phyloP scores from a whole-genome alignment of 2,113 vertebrate genomes.

The Heliornis fulica region DNA sequence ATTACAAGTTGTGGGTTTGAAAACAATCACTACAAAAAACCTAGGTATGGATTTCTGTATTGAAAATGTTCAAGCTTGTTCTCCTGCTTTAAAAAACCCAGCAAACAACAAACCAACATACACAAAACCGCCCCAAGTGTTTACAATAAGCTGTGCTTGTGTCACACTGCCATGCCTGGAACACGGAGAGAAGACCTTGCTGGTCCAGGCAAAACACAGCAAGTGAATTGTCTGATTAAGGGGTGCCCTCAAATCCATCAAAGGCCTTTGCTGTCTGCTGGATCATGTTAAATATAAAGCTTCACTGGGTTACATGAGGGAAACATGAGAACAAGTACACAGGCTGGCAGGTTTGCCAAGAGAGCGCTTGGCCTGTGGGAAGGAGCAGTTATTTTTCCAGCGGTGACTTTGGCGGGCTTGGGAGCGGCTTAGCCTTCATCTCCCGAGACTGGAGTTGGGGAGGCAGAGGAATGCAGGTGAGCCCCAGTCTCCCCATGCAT shows the following conservation, averaged over 20 bases:
- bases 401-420: background rate
- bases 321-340: background rate
- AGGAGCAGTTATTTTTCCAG: background rate
- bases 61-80: background rate
- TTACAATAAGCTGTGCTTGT: background rate
- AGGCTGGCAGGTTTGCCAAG: background rate
- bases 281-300: background rate
- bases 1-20: conserved; percentile 94
- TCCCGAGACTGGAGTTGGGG: background rate
- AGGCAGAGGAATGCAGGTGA: background rate
- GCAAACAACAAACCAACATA: no score
- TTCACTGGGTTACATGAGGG: background rate
- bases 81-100: background rate
- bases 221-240: background rate
- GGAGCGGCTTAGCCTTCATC: background rate
- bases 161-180: background rate
- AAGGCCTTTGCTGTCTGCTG: background rate
- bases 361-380: background rate
- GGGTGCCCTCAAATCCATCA: background rate
- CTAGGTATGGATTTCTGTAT: conserved; percentile 79
- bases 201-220: no score
- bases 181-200: background rate
- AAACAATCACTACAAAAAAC: conserved; percentile 99
- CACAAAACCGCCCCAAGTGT: accelerated
- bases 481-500: background rate